Percentiles rank a stretch among this genome's conserved stretches.
Evolutionary conservation across 2,113 vertebrate genomes (phyloP).

Genomic region (Pelusios castaneus): DNA sequence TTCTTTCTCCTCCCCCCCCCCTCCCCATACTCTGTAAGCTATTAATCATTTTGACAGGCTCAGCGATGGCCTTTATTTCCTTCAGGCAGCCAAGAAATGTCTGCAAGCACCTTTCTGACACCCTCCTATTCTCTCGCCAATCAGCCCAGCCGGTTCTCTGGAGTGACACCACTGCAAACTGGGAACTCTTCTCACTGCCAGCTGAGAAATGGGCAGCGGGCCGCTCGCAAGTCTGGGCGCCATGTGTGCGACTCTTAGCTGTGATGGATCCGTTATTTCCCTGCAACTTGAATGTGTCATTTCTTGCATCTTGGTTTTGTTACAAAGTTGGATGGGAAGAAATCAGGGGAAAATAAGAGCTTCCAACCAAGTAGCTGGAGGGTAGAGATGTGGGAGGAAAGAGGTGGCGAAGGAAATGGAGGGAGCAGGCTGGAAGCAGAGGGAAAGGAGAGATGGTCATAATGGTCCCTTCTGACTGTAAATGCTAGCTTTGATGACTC

Average conservation of each 20-base stretch:
- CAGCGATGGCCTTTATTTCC: constrained; percentile 76
- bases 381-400: neutral
- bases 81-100: constrained; percentile 75
- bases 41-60: constrained; percentile 80
- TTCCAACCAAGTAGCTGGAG: constrained; percentile 21
- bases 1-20: constrained; percentile 59
- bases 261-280: constrained; percentile 36
- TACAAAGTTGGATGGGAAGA: neutral
- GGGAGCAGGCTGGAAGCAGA: neutral
- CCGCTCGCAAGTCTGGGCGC: constrained; percentile 37
- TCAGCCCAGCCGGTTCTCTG: constrained; percentile 47
- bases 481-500: neutral
- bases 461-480: neutral
- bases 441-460: neutral
- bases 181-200: constrained; percentile 20
- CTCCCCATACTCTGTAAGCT: constrained; percentile 72
- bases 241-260: neutral
- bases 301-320: constrained; percentile 24
- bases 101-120: constrained; percentile 73
- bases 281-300: constrained; percentile 37
- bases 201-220: constrained; percentile 25
- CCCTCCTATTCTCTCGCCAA: constrained; percentile 57
- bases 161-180: constrained; percentile 49
- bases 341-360: neutral
- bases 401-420: neutral